phyloP scores from a whole-genome alignment of 64 coral and sea anemone genomes.

The Montipora capricornis region DNA sequence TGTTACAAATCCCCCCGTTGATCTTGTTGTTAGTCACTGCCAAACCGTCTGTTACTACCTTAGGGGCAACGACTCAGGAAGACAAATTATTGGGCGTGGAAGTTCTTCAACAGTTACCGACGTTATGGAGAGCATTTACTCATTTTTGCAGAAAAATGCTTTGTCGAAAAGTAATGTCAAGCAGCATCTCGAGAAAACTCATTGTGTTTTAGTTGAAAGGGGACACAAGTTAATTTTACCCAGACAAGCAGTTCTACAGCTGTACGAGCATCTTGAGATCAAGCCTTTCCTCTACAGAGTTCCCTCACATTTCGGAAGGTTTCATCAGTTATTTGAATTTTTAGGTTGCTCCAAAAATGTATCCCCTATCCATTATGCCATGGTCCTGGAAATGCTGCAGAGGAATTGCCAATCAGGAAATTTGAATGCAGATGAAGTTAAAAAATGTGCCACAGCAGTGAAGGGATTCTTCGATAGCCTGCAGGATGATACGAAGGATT shows the following conservation, averaged over 20 bases:
- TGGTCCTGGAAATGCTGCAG: slow-evolving; percentile 46
- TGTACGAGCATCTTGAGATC: slow-evolving; percentile 37
- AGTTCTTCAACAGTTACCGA: neutral
- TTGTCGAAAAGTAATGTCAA: neutral
- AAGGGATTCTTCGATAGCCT: slow-evolving; percentile 48
- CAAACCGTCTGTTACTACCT: slow-evolving; percentile 4
- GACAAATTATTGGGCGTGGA: neutral
- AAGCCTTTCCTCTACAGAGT: slow-evolving; percentile 55
- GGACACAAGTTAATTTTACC: slow-evolving; percentile 47
- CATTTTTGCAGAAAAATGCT: slow-evolving; percentile 11
- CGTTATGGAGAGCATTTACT: slow-evolving; percentile 55
- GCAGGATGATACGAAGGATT: neutral
- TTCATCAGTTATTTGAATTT: neutral
- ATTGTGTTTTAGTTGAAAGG: slow-evolving; percentile 30
- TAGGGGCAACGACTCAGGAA: neutral
- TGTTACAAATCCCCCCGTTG: slow-evolving; percentile 10
- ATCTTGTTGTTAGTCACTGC: slow-evolving; percentile 50
- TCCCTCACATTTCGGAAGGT: slow-evolving; percentile 20
- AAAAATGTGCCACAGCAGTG: neutral
- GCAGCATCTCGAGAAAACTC: neutral
- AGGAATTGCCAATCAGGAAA: neutral
- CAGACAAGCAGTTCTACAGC: slow-evolving; percentile 40
- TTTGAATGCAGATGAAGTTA: slow-evolving; percentile 37
- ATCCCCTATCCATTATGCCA: slow-evolving; percentile 34
- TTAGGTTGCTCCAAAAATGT: slow-evolving; percentile 38